phyloP scores from a whole-genome alignment of 2,888 invertebrate species.

The Xestia c-nigrum region DNA sequence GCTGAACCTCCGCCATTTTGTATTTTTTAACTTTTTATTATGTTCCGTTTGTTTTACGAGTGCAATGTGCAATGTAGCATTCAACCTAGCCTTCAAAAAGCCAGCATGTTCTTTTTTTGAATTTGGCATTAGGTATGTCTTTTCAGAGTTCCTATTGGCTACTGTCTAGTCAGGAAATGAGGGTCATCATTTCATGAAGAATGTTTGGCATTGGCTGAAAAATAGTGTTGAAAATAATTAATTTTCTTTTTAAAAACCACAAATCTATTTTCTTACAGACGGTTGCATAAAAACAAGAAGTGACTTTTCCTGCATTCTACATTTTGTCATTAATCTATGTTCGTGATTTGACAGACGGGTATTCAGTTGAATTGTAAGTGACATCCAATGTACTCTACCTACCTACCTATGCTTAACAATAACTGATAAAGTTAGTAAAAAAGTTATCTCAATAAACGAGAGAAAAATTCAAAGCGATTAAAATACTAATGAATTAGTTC shows the following conservation, averaged over 20 bases:
- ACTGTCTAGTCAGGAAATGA: constrained; percentile 47
- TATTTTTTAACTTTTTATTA: not conserved
- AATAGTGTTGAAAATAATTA: constrained; percentile 14
- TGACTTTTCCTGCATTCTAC: constrained; percentile 29
- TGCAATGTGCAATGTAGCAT: constrained; percentile 29
- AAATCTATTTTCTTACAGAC: constrained; percentile 11
- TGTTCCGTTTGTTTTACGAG: not conserved
- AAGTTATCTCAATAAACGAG: not conserved
- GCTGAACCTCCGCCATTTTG: not conserved
- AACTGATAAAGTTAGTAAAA: not conserved
- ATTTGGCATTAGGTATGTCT: constrained; percentile 17
- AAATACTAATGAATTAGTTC: not conserved
- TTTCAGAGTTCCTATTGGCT: constrained; percentile 10
- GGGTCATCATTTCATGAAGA: constrained; percentile 38
- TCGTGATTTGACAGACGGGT: constrained; percentile 24
- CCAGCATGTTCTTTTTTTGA: constrained; percentile 36
- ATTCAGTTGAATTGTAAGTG: constrained; percentile 32
- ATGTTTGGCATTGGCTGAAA: constrained; percentile 41
- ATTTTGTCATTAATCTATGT: constrained; percentile 40
- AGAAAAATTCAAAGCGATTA: not conserved
- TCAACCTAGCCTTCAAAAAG: constrained; percentile 23
- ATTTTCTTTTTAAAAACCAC: constrained; percentile 11
- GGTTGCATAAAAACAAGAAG: constrained; percentile 13
- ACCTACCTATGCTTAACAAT: not conserved
- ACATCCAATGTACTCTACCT: not conserved